These are phyloP conservation scores for Colostygia pectinataria DNA, from an alignment of 2,888 invertebrate species.

Conservation along the genomic window DNA sequence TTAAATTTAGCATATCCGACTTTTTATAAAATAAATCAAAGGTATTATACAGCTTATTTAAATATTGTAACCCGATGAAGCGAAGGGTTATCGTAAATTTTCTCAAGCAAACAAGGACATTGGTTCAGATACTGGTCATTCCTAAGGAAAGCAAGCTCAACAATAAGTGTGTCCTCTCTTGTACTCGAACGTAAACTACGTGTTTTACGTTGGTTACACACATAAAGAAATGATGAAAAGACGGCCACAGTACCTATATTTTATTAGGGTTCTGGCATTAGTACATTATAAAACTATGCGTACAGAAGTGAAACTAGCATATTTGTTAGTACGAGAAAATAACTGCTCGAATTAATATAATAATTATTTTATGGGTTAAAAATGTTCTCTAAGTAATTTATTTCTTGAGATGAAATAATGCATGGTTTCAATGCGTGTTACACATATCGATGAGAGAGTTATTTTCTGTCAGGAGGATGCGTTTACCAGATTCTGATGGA, in stretches of 20 bases:
- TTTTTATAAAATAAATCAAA: not conserved
- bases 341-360: too few species aligned
- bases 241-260: constrained; percentile 23
- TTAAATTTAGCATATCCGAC: too few species aligned
- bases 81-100: constrained; percentile 7
- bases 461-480: too few species aligned
- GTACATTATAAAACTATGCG: not conserved
- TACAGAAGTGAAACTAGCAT: constrained; percentile 1
- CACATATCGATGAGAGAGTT: too few species aligned
- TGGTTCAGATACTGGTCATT: constrained; percentile 9
- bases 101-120: constrained; percentile 11
- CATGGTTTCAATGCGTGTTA: too few species aligned
- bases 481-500: too few species aligned
- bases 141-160: constrained; percentile 18
- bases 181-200: constrained; percentile 18
- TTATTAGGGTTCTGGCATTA: constrained; percentile 18
- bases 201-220: constrained; percentile 22
- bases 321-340: too few species aligned
- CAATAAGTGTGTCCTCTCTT: constrained; percentile 3
- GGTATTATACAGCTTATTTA: constrained; percentile 6
- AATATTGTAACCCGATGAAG: not conserved
- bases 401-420: too few species aligned
- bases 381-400: too few species aligned
- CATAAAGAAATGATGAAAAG: constrained; percentile 26
- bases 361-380: too few species aligned